Base-by-base conservation (phyloP, 2,888 invertebrate genomes). In the Thymelicus lineola region DNA sequence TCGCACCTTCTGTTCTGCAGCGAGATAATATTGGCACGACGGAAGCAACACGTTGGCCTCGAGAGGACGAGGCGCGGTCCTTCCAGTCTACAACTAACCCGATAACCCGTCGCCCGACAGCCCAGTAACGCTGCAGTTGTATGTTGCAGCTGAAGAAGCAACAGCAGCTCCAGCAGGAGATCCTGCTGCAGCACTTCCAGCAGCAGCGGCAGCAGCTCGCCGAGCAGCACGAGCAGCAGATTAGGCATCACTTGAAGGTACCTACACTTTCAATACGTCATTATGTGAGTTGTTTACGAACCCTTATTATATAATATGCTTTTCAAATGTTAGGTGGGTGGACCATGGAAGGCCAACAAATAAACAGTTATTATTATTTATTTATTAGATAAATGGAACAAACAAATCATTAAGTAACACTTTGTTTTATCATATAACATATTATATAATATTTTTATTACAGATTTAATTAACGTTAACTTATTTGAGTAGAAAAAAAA, bases 141-240 rank as follows among this genome's bases (percentile, higher is more conserved):
- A 10, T 38, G 17, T 69, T 69, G 48, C 96, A 98, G 97, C 95
- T 98, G 88, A 98, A 98, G 95, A 97, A 98, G 93, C 97, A 98
- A 88, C 98, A 98, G 90, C 97, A 98, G 91, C 93, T 98, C 83
- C 98, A 98, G 88, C 98, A 98, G 86, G 97, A 98, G 93, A 97
- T 98, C 82, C 95, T 98, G 78, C 95, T 97, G 85, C 98, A 98
- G 89, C 97, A 97, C 88, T 98, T 97, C 94, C 98, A 98, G 89
- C 97, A 97, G 82, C 98, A 98, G 88, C 97, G 97, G 82, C 97
- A 98, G 86, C 97, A 98, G 91, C 94, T 98, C 73, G 97, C 97
- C 77, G 96, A 98, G 88, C 96, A 98, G 86, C 98, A 98, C 90
- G 97, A 98, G 90, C 96, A 97, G 83, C 98, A 98, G 90, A 94